Base-by-base conservation (phyloP, 2,888 invertebrate genomes). In the Matsumyia berberina region DNA sequence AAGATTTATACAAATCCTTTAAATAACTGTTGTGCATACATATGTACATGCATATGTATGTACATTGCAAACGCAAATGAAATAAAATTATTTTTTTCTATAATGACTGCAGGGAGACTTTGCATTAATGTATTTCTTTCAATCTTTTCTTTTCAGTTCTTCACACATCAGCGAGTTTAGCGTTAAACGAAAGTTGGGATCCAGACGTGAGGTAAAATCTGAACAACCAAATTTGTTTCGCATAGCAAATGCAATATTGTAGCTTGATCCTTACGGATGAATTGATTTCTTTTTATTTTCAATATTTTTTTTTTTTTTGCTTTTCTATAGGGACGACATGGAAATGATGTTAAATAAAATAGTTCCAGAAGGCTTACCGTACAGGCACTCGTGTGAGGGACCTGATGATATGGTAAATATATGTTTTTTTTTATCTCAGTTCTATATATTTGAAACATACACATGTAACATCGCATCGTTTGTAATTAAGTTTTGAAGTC, bases 301-400 rank as follows among this genome's bases (percentile, higher is more conserved):
- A n/a, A 8, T 39, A 44, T 64, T 64, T 73, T 88, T 24, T 67
- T 42, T 53, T 46, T 60, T 78, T 64, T 33, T 5, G 33, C 6
- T 12, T 60, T 86, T n/a, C n/a, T 85, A 42, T 88, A 95, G 98
- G 93, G 97, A 97, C 92, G 99, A 99, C 92, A 98, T 98, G 97
- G 98, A 99, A 93, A 98, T 98, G 97, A 98, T 99, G 97, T 94
- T 99, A 92, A 98, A 98, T 93, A 98, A 97, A 95, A 97, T 99
- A 93, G 97, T 99, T 93, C 98, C 98, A 92, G 98, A 99, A 95
- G 97, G 96, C 90, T 94, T 97, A 93, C 96, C 96, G 89, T 99
- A 98, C 92, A 95, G 97, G 92, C 99, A 99, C 93, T 97, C 97
- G 87, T 98, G 98, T 93, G 99, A 99, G 94, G 99, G 99, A 88